These are phyloP conservation scores for Gephyroberyx darwinii DNA, from an alignment of 2,797 vertebrate genomes.

Conservation along the genomic window DNA sequence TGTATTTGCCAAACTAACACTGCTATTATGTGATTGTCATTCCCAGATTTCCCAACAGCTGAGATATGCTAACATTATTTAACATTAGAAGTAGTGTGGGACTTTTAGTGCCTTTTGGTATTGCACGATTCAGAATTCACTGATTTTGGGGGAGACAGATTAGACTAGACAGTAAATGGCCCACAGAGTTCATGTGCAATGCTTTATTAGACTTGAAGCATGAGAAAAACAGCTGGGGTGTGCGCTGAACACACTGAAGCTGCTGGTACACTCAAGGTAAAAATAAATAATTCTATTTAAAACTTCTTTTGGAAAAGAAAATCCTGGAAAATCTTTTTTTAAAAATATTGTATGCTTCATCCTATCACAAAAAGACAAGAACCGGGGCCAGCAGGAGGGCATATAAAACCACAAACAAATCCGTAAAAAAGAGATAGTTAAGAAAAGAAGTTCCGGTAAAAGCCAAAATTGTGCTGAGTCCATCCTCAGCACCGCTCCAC, in stretches of 20 bases:
- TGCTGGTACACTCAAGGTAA: slow-evolving; percentile 57
- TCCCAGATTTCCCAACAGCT: slow-evolving; percentile 54
- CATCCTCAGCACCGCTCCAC: slow-evolving; percentile 39
- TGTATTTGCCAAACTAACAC: slow-evolving; percentile 55
- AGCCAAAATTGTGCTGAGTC: slow-evolving; percentile 54
- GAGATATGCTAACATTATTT: slow-evolving; percentile 26
- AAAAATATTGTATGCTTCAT: slow-evolving; percentile 60
- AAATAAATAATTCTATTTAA: slow-evolving; percentile 58
- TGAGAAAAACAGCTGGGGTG: slow-evolving; percentile 25
- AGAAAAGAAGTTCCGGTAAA: slow-evolving; percentile 65
- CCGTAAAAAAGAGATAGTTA: slow-evolving; percentile 66
- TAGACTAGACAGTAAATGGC: slow-evolving; percentile 30
- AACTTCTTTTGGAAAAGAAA: slow-evolving; percentile 49
- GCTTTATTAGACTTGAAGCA: slow-evolving; percentile 43
- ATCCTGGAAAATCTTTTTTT: slow-evolving; percentile 42
- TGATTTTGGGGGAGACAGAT: slow-evolving; percentile 36
- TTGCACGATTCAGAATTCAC: slow-evolving; percentile 17
- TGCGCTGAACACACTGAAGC: slow-evolving; percentile 40
- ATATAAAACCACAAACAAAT: slow-evolving; percentile 70
- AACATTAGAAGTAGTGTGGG: slow-evolving; percentile 2
- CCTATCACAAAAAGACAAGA: slow-evolving; percentile 65
- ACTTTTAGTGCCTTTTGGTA: slow-evolving; percentile 23
- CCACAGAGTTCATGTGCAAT: slow-evolving; percentile 32
- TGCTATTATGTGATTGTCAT: slow-evolving; percentile 74
- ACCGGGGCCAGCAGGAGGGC: slow-evolving; percentile 50